Percentiles rank a stretch among this genome's conserved stretches.
phyloP scores from a whole-genome alignment of 2,797 vertebrate genomes.

The Ciconia nigra region DNA sequence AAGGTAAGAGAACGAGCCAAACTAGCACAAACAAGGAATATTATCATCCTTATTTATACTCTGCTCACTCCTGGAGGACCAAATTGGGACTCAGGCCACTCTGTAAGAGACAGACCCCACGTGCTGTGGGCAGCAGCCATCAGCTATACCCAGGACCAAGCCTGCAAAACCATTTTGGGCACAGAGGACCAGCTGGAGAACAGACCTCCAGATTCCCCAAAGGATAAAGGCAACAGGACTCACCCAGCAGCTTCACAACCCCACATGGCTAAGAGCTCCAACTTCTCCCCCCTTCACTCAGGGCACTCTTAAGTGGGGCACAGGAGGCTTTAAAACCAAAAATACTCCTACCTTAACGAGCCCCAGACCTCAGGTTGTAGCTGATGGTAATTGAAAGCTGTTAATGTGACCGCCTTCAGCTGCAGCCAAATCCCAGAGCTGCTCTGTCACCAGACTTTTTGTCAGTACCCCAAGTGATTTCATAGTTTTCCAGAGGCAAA shows the following conservation, averaged over 20 bases:
- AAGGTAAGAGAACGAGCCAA: neutral
- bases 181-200: neutral
- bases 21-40: neutral
- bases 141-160: neutral
- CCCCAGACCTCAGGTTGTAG: neutral
- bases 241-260: neutral
- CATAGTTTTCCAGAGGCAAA: neutral
- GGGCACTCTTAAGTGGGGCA: rapidly evolving
- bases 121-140: neutral
- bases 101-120: neutral
- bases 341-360: neutral
- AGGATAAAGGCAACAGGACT: neutral
- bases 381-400: neutral
- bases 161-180: neutral
- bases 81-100: neutral
- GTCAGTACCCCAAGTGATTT: neutral
- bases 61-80: neutral
- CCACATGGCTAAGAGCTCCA: rapidly evolving
- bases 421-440: neutral
- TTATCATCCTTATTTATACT: neutral
- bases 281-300: neutral
- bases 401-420: neutral
- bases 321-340: neutral
- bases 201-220: neutral
- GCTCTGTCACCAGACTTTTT: neutral